These are phyloP conservation scores for Callimico goeldii DNA, from an alignment of 2,797 vertebrate genomes.

Conservation along the genomic window DNA sequence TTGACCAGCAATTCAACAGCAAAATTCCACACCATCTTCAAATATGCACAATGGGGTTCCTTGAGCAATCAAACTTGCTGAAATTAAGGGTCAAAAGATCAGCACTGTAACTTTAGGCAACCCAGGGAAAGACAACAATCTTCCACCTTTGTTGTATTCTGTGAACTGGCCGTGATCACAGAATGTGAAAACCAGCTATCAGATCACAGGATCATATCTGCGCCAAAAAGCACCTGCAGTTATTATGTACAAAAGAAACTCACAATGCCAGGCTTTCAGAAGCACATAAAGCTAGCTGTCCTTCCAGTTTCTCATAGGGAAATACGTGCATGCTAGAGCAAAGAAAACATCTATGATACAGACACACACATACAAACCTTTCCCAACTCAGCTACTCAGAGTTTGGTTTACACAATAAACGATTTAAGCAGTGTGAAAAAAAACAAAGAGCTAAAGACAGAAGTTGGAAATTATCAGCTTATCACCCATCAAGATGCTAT, in stretches of 20 bases:
- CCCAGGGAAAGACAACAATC: constrained; percentile 80
- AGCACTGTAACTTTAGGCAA: constrained; percentile 82
- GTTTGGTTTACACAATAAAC: constrained; percentile 16
- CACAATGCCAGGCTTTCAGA: constrained; percentile 79
- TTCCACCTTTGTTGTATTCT: constrained; percentile 81
- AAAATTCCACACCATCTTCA: constrained; percentile 75
- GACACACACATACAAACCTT: constrained; percentile 25
- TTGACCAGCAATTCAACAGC: constrained; percentile 76
- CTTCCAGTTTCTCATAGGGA: constrained; percentile 44
- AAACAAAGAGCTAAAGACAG: constrained; percentile 13
- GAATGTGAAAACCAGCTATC: constrained; percentile 81
- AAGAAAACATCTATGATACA: constrained; percentile 39
- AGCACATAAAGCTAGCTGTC: constrained; percentile 45
- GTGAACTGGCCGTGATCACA: constrained; percentile 80
- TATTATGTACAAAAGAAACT: constrained; percentile 81
- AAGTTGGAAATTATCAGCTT: constrained; percentile 59
- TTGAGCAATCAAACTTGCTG: constrained; percentile 82
- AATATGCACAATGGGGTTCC: constrained; percentile 80
- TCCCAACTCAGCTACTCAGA: neutral
- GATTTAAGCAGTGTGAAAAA: constrained; percentile 35
- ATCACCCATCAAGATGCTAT: constrained; percentile 17
- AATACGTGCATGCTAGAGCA: constrained; percentile 19
- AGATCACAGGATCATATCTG: constrained; percentile 83
- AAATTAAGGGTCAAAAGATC: constrained; percentile 86
- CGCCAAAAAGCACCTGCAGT: constrained; percentile 81